phyloP scores from a whole-genome alignment of 2,113 vertebrate species.

The Gobiocypris rarus region DNA sequence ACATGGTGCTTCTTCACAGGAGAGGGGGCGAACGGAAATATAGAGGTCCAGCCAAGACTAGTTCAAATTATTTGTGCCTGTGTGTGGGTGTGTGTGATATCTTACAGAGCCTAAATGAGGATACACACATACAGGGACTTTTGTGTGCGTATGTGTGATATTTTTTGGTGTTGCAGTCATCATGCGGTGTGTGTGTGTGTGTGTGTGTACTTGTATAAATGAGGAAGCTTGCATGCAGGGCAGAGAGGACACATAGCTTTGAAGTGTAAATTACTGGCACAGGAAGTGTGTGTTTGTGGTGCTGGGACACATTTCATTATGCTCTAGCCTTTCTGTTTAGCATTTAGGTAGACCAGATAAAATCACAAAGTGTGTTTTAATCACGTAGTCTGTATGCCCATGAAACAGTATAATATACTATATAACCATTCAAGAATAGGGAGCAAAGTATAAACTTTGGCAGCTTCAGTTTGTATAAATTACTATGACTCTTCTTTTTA shows the following conservation, averaged over 20 bases:
- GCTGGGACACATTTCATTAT: conserved; percentile 50
- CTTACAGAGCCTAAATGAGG: conserved; percentile 32
- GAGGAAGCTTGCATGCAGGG: conserved; percentile 46
- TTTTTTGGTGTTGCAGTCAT: not conserved
- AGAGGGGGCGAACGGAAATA: conserved; percentile 15
- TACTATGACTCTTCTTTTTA: not conserved
- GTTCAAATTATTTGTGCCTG: conserved; percentile 19
- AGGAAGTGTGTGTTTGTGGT: conserved; percentile 45
- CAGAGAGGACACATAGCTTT: conserved; percentile 37
- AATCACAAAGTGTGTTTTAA: not conserved
- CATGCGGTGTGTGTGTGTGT: not conserved
- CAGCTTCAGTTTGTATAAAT: not conserved
- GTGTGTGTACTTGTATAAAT: conserved; percentile 46
- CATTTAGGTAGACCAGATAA: conserved; percentile 40
- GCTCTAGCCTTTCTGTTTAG: conserved; percentile 41
- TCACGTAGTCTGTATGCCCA: not conserved
- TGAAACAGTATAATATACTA: not conserved
- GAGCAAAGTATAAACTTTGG: not conserved
- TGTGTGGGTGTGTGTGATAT: conserved; percentile 42
- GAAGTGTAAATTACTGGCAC: conserved; percentile 61
- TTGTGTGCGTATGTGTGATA: not conserved
- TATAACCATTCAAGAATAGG: not conserved
- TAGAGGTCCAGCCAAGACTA: conserved; percentile 4
- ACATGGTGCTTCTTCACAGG: not conserved
- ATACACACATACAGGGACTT: conserved; percentile 16